Evolutionary conservation across 2,113 vertebrate species (phyloP), one percentile per base, ranked within the genome.

Genomic region (Corapipo altera): DNA sequence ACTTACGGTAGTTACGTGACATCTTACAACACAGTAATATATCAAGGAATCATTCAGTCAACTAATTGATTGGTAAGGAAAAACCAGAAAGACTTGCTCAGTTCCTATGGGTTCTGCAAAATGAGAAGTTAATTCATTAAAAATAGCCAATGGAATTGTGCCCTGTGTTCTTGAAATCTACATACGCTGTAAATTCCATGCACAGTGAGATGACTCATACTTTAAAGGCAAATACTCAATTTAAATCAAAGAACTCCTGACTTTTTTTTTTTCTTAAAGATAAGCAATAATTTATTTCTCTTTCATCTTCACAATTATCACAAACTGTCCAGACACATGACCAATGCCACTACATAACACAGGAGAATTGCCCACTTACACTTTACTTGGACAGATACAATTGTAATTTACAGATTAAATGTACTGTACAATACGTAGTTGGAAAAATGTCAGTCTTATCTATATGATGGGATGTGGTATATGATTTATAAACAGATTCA

Each of bases 211-310:
- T 70, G 67, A 96, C 44, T 94, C 52, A 70, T 65, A 78, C 30
- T 85, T 92, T 79, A 96, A 95, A 91, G 43, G 61, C 55, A 97
- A 92, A 88, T n/a, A 61, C 37, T 94, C 83, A 96, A 76, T 66
- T 96, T 92, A 97, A 98, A 97, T 85, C 95, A 98, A 97, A 97
- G 65, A 97, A 95, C 74, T n/a, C 69, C 95, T 92, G 72, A 81
- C 66, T 46, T 80, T 81, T 89, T 96, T 89, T 96, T 88, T 92
- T 84, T 83, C 95, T 96, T 97, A 97, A 96, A 97, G 97, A 97
- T 98, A 97, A 98, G 97, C 98, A 99, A 99, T 99, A 99, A 99
- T 99, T 99, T 99, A 99, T 98, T 99, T 99, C 77, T 97, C 93
- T 97, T 97, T 98, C 93, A 97, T 98, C 97, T 98, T 98, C 98